A percentile compares a stretch with the other conserved stretches of the same genome.
These are phyloP conservation scores for Orbicella faveolata DNA, from an alignment of 64 coral and sea anemone species.

Conservation along the genomic window DNA sequence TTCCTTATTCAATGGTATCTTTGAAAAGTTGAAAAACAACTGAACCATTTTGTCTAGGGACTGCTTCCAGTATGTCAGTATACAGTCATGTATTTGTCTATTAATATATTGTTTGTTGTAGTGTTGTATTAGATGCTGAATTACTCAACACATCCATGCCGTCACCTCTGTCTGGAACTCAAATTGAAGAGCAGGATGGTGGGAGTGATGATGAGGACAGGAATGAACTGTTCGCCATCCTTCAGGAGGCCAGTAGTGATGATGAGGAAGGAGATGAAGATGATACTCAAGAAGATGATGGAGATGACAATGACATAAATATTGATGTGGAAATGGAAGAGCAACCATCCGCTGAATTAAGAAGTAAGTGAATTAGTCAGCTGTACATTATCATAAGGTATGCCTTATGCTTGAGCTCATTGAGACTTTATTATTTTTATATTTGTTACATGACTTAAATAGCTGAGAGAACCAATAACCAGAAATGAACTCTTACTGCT, in stretches of 20 bases:
- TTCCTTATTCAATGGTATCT: too few relatives aligned
- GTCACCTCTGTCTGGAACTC: constrained; percentile 35
- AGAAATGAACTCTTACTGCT: too few relatives aligned
- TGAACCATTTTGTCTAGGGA: too few relatives aligned
- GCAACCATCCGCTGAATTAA: constrained; percentile 25
- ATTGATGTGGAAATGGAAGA: constrained; percentile 70
- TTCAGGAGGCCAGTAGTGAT: constrained; percentile 87
- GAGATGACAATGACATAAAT: constrained; percentile 77
- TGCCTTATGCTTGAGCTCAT: too few relatives aligned
- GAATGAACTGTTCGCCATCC: constrained; percentile 75
- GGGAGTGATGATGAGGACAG: constrained; percentile 85
- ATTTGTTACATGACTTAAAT: too few relatives aligned
- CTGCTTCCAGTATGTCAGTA: too few relatives aligned
- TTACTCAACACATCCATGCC: constrained; percentile 64
- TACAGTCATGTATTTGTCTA: not conserved
- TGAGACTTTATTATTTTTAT: too few relatives aligned
- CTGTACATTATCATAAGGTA: too few relatives aligned
- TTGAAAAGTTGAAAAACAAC: too few relatives aligned
- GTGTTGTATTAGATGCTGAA: constrained; percentile 66
- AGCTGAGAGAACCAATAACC: too few relatives aligned
- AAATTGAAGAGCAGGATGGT: constrained; percentile 34
- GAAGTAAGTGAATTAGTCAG: constrained; percentile 31
- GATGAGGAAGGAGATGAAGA: constrained; percentile 64
- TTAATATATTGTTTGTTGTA: constrained; percentile 21
- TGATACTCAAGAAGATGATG: constrained; percentile 71